Evolutionary conservation across 2,113 vertebrate genomes (phyloP).

Genomic region (Labeo catla): DNA sequence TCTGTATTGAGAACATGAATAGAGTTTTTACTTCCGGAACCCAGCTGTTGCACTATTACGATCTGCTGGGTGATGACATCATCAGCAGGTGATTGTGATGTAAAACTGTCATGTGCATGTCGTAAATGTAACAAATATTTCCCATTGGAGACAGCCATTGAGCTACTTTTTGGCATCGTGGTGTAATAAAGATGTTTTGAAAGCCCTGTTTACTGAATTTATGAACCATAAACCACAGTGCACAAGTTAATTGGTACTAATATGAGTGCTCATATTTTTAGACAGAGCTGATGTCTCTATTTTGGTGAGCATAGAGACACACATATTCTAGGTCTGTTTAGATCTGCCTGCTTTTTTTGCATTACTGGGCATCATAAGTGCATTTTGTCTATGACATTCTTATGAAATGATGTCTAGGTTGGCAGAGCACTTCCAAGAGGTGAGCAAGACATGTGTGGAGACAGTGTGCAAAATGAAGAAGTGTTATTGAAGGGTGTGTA

Average conservation of each 20-base stretch:
- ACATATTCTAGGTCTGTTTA: background rate
- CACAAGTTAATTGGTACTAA: constrained; percentile 14
- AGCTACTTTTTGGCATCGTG: constrained; percentile 3
- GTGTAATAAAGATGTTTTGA: constrained; percentile 28
- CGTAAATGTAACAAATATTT: background rate
- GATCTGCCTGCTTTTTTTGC: background rate
- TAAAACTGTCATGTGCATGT: constrained; percentile 18
- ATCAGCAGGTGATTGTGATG: constrained; percentile 19
- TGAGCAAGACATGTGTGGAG: background rate
- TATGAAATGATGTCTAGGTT: background rate
- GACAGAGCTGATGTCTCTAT: constrained; percentile 15
- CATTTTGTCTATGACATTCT: background rate
- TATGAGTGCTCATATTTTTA: constrained; percentile 21
- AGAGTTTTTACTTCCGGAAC: background rate
- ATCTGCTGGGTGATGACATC: constrained; percentile 7
- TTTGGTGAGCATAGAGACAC: constrained; percentile 13
- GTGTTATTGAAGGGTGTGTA: constrained; percentile 1
- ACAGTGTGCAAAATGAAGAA: background rate
- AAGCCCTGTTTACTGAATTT: constrained; percentile 36
- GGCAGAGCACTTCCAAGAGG: background rate
- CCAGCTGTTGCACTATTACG: background rate
- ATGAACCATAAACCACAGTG: constrained; percentile 40
- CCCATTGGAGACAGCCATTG: background rate
- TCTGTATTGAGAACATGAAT: background rate
- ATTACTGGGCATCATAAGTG: background rate